Evolutionary conservation across 2,888 invertebrate species (phyloP).

Genomic region (Therioaphis trifolii): DNA sequence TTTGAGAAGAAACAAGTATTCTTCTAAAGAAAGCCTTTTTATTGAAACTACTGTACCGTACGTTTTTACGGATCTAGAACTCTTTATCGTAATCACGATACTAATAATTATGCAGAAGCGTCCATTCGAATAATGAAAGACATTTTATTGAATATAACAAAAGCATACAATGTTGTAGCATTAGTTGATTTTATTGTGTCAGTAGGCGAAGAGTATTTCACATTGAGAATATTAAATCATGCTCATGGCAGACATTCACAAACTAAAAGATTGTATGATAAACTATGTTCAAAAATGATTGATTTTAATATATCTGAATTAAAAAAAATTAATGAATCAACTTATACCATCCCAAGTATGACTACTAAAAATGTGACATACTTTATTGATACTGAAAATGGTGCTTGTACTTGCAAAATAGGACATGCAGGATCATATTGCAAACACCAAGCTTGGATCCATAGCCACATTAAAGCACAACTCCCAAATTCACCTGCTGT

Average conservation of each 20-base stretch:
- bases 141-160: slow-evolving; percentile 20
- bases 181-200: slow-evolving; percentile 23
- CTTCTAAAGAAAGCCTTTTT: no score
- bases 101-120: slow-evolving; percentile 32
- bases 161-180: slow-evolving; percentile 29
- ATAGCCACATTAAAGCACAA: background rate
- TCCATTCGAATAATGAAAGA: slow-evolving; percentile 12
- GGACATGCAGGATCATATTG: slow-evolving; percentile 17
- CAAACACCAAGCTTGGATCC: slow-evolving; percentile 29
- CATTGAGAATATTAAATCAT: slow-evolving; percentile 7
- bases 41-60: no score
- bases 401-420: slow-evolving; percentile 21
- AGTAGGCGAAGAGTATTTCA: slow-evolving; percentile 38
- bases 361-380: background rate
- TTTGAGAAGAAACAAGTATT: no score
- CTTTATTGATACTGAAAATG: slow-evolving; percentile 16
- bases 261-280: slow-evolving; percentile 18
- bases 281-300: slow-evolving; percentile 15
- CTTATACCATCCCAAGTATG: slow-evolving; percentile 18
- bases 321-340: slow-evolving; percentile 9
- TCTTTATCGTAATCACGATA: slow-evolving; percentile 18
- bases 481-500: slow-evolving; percentile 6
- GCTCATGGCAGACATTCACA: slow-evolving; percentile 15
- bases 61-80: background rate
- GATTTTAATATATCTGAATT: background rate